Base-by-base conservation (phyloP, 2,113 vertebrate genomes). In the Gorsachius goisagi region DNA sequence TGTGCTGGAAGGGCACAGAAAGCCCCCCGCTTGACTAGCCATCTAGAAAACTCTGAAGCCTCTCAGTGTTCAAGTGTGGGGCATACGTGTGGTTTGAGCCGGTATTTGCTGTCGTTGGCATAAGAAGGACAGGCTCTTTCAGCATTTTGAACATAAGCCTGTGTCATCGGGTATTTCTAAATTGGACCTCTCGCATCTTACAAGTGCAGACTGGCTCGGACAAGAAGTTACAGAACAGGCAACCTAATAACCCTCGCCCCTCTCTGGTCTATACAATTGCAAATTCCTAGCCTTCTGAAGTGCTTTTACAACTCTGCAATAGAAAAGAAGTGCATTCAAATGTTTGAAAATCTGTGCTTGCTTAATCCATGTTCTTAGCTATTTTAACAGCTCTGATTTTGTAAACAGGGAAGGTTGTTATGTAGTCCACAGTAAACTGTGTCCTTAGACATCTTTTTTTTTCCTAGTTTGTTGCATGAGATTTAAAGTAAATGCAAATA, bases 81-180 rank as follows among this genome's bases (percentile, higher is more conserved):
- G 84, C 33, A 32, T 27, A 71, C 41, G 19, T 95, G 94, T 94
- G 92, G 76, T 73, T 96, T 90, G 69, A 75, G 39, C 68, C 4
- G 27, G 20, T 68, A 44, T 75, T 86, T 72, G 63, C 79, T 69
- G 56, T 60, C 20, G 20, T 50, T 93, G 84, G 55, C 26, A 24
- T 41, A 33, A 79, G 53, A 90, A 69, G 35, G 37, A 59, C 0
- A 3, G 37, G 58, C 41, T 89, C 56, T 91, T 92, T 41, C 58
- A 32, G 53, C 24, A n/a, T 92, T 96, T 96, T 69, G 77, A 62
- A 2, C 50, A 24, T 15, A 63, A 88, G 50, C 56, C 37, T 16
- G 5, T 83, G n/a, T 75, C 84, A 93, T 88, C 77, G 75, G 92
- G 92, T 94, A 76, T 97, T 90, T 85, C 14, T 64, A 84, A 94